These are phyloP conservation scores for Drosophila tanythrix DNA, from an alignment of 2,888 invertebrate genomes.

Conservation along the genomic window DNA sequence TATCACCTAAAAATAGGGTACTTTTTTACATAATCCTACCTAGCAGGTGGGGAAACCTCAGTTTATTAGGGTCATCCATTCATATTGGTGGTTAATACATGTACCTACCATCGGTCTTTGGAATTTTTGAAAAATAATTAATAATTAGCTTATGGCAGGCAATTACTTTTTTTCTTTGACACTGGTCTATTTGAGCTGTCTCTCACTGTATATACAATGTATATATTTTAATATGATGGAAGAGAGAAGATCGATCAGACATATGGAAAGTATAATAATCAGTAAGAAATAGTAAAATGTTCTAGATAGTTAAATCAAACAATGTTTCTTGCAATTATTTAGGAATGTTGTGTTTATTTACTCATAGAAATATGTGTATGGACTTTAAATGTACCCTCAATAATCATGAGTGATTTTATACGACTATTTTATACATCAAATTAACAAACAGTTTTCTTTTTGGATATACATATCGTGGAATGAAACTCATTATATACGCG, in stretches of 20 bases:
- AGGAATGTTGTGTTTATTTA: conserved; percentile 33
- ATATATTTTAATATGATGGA: not conserved
- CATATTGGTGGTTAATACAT: too few species aligned
- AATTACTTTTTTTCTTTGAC: too few species aligned
- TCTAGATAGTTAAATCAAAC: not conserved
- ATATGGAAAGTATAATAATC: not conserved
- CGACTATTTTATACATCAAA: conserved; percentile 56
- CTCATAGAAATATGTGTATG: conserved; percentile 24
- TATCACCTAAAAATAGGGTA: too few species aligned
- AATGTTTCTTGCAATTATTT: conserved; percentile 2
- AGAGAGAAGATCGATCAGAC: not conserved
- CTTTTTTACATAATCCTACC: too few species aligned
- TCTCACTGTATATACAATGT: too few species aligned
- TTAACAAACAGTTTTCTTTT: conserved; percentile 39
- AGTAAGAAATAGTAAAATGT: not conserved
- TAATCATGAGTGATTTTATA: conserved; percentile 48
- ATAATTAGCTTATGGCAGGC: too few species aligned
- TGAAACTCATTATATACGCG: conserved; percentile 25
- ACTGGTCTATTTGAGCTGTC: too few species aligned
- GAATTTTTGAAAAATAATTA: too few species aligned
- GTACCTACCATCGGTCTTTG: too few species aligned
- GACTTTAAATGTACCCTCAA: conserved; percentile 43
- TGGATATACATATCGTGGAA: conserved; percentile 25
- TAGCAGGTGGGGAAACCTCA: too few species aligned
- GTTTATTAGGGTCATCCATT: too few species aligned